A percentile compares a stretch with the other conserved stretches of the same genome.
Conservation (phyloP, 1,140 invertebrate genomes). For the Steinernema feltiae region DNA sequence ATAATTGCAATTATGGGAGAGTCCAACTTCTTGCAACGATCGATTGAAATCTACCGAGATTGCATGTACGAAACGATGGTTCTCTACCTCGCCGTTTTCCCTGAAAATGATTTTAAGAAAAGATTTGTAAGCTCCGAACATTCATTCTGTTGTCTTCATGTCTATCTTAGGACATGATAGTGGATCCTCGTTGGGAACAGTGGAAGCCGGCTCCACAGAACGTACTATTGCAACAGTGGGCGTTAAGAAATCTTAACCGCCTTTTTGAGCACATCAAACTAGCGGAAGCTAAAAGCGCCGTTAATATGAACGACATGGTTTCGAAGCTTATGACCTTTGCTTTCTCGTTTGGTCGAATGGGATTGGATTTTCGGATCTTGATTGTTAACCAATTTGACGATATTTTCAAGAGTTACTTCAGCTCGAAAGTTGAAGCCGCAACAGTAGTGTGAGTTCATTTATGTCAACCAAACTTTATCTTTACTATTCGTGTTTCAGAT, state of each 20-base stretch:
- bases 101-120: conserved; percentile 43
- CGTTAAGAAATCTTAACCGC: conserved; percentile 38
- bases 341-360: conserved; percentile 55
- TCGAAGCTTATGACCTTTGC: conserved; percentile 54
- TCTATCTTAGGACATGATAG: background rate
- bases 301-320: conserved; percentile 26
- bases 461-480: background rate
- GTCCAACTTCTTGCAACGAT: conserved; percentile 45
- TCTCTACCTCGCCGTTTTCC: conserved; percentile 56
- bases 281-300: conserved; percentile 28
- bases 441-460: conserved; percentile 31
- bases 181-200: conserved; percentile 51
- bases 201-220: conserved; percentile 52
- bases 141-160: background rate
- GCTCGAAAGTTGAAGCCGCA: conserved; percentile 27
- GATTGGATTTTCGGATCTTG: conserved; percentile 53
- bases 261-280: conserved; percentile 24
- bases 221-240: conserved; percentile 51
- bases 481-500: conserved; percentile 7
- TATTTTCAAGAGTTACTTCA: conserved; percentile 43
- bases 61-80: conserved; percentile 58
- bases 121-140: conserved; percentile 45
- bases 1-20: conserved; percentile 47
- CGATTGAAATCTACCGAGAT: conserved; percentile 54
- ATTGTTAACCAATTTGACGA: conserved; percentile 40